Base-by-base conservation (phyloP, 2,888 invertebrate genomes). In the Agrotis puta region DNA sequence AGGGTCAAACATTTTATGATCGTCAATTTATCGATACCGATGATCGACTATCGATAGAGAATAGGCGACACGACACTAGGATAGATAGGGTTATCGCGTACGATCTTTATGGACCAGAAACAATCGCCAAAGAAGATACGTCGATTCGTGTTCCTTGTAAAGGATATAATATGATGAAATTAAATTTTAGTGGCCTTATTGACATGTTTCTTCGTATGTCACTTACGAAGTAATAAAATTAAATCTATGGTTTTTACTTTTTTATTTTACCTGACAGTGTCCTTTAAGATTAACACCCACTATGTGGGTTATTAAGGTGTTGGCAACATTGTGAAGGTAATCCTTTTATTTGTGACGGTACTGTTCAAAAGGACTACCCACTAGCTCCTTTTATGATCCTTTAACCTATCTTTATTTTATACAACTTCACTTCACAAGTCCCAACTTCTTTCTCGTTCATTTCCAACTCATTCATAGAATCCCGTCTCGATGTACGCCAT, bases 91-190 rank as follows among this genome's bases (percentile, higher is more conserved):
- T 94, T 95, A 95, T 95, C 94, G 87, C 77, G 83, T 86, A 85
- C 87, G 90, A 95, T 95, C 95, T 94, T 93, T 93, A 93, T 92
- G 87, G 90, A 89, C 83, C 89, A 84, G 88, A 91, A 92, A 93
- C 91, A 92, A 92, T 93, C 88, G 91, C 90, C 87, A 88, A 88
- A 87, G 88, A 84, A 82, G 87, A 88, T 89, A 83, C 79, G 83
- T 82, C 83, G 81, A 84, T 84, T 86, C 83, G 79, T 85, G 79
- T 84, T 81, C 85, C 89, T 89, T 91, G 90, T 92, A 88, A 88
- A 89, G 91, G 91, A 90, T 90, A 90, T 87, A 87, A 90, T 92
- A 91, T 91, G 91, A 91, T 79, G 87, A 86, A 92, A 93, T 93
- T 90, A 92, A 92, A 92, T 92, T 93, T 92, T 89, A 92, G 81